Evolutionary conservation across 2,888 invertebrate species (phyloP), one percentile per base, ranked within the genome.

Genomic region (Ptychoptera contaminata): DNA sequence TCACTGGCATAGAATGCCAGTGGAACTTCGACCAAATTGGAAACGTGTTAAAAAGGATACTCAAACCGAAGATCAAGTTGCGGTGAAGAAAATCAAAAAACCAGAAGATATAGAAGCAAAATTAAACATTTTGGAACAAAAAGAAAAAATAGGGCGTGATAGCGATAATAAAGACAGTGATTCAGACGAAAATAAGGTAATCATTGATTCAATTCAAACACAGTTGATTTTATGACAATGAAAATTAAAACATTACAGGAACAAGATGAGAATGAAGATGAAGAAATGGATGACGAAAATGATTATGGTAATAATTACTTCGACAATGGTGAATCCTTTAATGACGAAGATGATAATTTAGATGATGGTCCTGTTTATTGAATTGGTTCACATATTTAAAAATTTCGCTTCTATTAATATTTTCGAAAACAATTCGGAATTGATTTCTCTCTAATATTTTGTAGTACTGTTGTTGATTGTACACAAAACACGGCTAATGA

Each of bases 281-380:
- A 85, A 57, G 87, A 88, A 63, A 79, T 86, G 73, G 88, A 88
- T 58, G 86, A 86, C 56, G 88, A 87, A 15, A 88, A 86, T 16
- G 87, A 88, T 61, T 88, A 88, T 58, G 82, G 80, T 0, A 83
- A 85, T 54, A 86, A 81, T 58, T 87, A 86, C 60, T 88, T 88
- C 62, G 87, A 88, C 59, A 86, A 87, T 61, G 88, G 87, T 2
- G 88, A 88, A 64, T 78, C 75, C 30, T 86, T 82, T 59, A 86
- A 86, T 58, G 86, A 87, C 48, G 87, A 88, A 53, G 87, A 87
- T 56, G 87, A 88, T 54, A 83, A 82, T 59, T 65, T 83, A 49
- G 86, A 86, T 60, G 86, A 86, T 67, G 86, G 84, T 11, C 83
- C 86, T 40, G 74, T 82, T 47, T 86, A 83, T 53, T 66, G 51